Percentiles rank a stretch among this genome's conserved stretches.
Conservation (phyloP, 2,113 vertebrate species). For the Anarhynchus alexandrinus region DNA sequence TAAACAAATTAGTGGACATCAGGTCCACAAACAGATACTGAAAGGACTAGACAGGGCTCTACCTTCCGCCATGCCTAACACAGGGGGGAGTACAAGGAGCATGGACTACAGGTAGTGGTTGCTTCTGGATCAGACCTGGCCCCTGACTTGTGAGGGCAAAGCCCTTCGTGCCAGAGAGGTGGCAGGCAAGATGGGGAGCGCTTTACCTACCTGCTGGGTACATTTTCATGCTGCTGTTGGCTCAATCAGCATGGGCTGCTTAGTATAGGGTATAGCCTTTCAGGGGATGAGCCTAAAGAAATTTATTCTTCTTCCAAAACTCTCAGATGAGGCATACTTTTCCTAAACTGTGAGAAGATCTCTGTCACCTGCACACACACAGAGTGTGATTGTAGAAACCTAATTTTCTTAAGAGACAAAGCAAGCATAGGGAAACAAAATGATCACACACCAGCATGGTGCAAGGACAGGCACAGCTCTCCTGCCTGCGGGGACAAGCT, state of each 20-base stretch:
- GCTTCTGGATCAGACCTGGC: not conserved
- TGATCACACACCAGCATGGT: accelerated
- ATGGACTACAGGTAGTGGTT: not conserved
- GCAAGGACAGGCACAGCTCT: not conserved
- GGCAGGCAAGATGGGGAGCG: not conserved
- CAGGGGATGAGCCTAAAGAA: not conserved
- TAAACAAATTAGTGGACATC: not conserved
- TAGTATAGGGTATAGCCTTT: not conserved
- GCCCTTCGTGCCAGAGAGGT: not conserved
- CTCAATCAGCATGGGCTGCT: not conserved
- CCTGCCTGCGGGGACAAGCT: not conserved
- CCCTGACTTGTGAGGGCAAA: not conserved
- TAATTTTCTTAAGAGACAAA: not conserved
- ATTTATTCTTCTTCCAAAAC: not conserved
- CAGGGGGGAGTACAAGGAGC: not conserved
- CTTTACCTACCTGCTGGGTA: not conserved
- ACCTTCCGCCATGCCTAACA: not conserved
- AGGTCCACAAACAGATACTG: not conserved
- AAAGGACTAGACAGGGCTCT: not conserved
- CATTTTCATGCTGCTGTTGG: not conserved
- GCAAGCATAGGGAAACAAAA: not conserved
- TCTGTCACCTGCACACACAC: not conserved
- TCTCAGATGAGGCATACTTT: not conserved
- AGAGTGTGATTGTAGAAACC: not conserved
- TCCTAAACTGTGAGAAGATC: not conserved